Evolutionary conservation across 1,140 invertebrate species (phyloP).

Genomic region (Drosophila melanica): DNA sequence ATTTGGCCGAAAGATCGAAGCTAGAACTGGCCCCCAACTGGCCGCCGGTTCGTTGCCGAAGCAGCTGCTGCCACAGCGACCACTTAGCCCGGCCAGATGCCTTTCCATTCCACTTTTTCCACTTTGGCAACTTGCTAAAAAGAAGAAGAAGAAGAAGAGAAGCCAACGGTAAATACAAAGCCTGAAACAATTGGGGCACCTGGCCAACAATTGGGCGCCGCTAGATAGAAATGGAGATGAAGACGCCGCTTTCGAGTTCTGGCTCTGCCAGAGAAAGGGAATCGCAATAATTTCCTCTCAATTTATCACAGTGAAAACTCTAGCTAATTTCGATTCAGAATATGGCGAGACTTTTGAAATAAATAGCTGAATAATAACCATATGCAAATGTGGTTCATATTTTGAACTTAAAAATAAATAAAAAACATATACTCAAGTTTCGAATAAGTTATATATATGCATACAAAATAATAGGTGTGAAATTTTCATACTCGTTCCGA

Average conservation of each 20-base stretch:
- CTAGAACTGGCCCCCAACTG: conserved; percentile 18
- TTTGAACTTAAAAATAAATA: too few relatives aligned
- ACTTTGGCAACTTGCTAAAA: conserved; percentile 52
- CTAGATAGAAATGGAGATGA: conserved; percentile 1
- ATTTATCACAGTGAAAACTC: conserved; percentile 23
- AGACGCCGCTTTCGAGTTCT: conserved; percentile 10
- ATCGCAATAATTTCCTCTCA: background rate
- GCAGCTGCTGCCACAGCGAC: conserved; percentile 3
- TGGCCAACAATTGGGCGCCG: conserved; percentile 12
- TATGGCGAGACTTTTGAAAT: background rate
- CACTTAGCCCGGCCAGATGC: conserved; percentile 35
- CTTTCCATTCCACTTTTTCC: conserved; percentile 78
- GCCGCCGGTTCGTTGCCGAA: background rate
- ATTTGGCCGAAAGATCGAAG: conserved; percentile 54
- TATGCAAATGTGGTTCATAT: too few relatives aligned
- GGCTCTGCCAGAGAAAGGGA: conserved; percentile 30
- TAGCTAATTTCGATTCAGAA: conserved; percentile 4
- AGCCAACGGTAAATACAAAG: conserved; percentile 52
- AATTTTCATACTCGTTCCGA: too few relatives aligned
- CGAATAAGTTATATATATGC: background rate
- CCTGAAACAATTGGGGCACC: conserved; percentile 57
- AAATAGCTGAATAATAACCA: too few relatives aligned
- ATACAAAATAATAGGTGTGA: too few relatives aligned
- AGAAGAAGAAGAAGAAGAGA: background rate
- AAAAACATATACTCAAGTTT: too few relatives aligned